Evolutionary conservation across 2,113 vertebrate species (phyloP).

Genomic region (Xiphophorus maculatus): DNA sequence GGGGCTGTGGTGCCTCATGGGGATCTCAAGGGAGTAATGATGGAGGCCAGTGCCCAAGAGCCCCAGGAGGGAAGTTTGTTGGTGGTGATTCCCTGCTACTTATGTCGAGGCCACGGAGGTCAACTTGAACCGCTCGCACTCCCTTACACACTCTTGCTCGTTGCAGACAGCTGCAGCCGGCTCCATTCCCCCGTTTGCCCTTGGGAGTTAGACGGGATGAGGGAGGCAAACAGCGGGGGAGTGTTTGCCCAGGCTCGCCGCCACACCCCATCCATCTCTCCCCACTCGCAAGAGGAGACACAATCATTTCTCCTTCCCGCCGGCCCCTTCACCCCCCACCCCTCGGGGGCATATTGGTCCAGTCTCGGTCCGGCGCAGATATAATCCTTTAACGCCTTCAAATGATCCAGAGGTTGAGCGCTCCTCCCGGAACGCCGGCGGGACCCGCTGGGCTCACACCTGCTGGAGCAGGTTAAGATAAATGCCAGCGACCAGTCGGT

Average conservation of each 20-base stretch:
- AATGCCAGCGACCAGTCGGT: slow-evolving; percentile 72
- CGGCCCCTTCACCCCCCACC: slow-evolving; percentile 8
- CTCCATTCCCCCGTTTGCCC: slow-evolving; percentile 66
- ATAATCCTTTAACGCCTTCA: slow-evolving; percentile 73
- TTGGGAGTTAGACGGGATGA: slow-evolving; percentile 69
- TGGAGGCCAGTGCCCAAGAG: slow-evolving; percentile 68
- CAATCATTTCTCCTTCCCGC: slow-evolving; percentile 56
- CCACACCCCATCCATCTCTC: slow-evolving; percentile 62
- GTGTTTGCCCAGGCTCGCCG: slow-evolving; percentile 64
- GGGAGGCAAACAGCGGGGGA: slow-evolving; percentile 71
- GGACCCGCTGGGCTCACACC: slow-evolving; percentile 66
- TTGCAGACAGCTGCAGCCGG: slow-evolving; percentile 60
- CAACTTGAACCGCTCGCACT: slow-evolving; percentile 30
- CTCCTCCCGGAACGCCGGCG: slow-evolving; percentile 55
- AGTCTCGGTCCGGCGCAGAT: slow-evolving; percentile 70
- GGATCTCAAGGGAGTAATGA: slow-evolving; percentile 70
- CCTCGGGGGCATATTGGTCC: slow-evolving; percentile 58
- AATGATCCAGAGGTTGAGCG: slow-evolving; percentile 75
- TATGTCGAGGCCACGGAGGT: slow-evolving; percentile 67
- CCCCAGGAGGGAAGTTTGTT: slow-evolving; percentile 70
- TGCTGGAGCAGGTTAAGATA: slow-evolving; percentile 74
- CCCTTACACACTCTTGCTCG: slow-evolving; percentile 21
- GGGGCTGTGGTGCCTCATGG: slow-evolving; percentile 40
- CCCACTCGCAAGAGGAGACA: slow-evolving; percentile 29
- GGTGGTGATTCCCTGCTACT: slow-evolving; percentile 71